Evolutionary conservation across 2,113 vertebrate species (phyloP), one percentile per base, ranked within the genome.

Genomic region (Spheniscus mendiculus): DNA sequence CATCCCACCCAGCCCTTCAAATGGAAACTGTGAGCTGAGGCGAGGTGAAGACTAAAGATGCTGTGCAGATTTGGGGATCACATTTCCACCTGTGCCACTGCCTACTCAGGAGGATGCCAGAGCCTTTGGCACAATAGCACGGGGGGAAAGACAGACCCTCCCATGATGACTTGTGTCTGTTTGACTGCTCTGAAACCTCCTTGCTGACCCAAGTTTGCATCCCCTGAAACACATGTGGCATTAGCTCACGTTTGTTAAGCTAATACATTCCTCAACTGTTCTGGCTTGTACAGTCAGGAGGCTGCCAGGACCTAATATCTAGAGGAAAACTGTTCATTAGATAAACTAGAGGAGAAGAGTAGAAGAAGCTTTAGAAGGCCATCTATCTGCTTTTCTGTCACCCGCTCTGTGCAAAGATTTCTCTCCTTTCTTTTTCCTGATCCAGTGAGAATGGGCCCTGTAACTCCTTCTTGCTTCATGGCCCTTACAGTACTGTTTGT

Each of bases 21-120:
- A 98, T 98, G 98, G 98, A 98, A 98, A 98, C 96, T 98, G 97
- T 98, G 98, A 99, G 98, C 98, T 98, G 98, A 99, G 98, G 98
- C 97, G 97, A 98, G 98, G 98, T 98, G 98, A 98, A 98, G 98
- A 98, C 98, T 98, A 98, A 98, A 98, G 98, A 98, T 98, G 98
- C 98, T 98, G 98, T 98, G 98, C 98, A 80, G 69, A 74, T 81
- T 38, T 25, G 34, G 65, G 61, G 45, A 42, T 45, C 38, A 40
- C 4, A 1, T 87, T 80, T n/a, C 52, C 47, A 52, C 58, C 36
- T 1, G 7, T 32, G 58, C 84, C 14, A 15, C 30, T 42, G 42
- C 27, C 78, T 29, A 23, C 65, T 55, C 2, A 7, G 44, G 34
- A 71, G 40, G 56, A 59, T 65, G 36, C 32, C 32, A 63, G 40